A percentile compares a stretch with the other conserved stretches of the same genome.
These are phyloP conservation scores for Crocidura indochinensis DNA, from an alignment of 2,797 vertebrate species.

Conservation along the genomic window DNA sequence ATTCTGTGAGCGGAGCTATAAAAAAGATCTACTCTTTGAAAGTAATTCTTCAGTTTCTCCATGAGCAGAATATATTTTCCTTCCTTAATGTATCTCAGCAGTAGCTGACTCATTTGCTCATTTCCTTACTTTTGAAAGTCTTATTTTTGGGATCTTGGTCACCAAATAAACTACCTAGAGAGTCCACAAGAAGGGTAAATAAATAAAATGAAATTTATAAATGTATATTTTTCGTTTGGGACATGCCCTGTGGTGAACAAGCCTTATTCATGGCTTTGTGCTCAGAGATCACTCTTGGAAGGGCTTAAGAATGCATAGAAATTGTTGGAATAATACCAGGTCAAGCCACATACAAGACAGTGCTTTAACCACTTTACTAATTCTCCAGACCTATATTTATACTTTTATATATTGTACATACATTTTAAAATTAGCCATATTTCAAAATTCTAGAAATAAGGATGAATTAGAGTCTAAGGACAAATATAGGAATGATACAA, in stretches of 20 bases:
- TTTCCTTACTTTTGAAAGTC: background rate
- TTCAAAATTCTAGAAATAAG: too few species aligned
- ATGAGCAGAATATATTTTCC: too few species aligned
- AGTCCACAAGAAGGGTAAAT: background rate
- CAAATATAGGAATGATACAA: too few species aligned
- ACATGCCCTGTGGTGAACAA: background rate
- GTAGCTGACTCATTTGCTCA: background rate
- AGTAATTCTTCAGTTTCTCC: background rate
- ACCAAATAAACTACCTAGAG: background rate
- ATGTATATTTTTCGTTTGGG: background rate
- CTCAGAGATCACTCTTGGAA: too few species aligned
- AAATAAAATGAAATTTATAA: background rate
- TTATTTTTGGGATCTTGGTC: background rate
- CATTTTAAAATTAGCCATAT: too few species aligned
- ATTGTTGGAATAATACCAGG: too few species aligned
- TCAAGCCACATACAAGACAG: too few species aligned
- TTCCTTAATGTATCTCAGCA: background rate
- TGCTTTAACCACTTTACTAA: too few species aligned
- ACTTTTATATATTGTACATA: too few species aligned
- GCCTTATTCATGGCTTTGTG: background rate
- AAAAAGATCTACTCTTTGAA: background rate
- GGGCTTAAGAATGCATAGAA: too few species aligned
- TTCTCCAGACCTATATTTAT: too few species aligned
- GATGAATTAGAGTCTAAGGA: too few species aligned
- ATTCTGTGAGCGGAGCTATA: background rate